These are phyloP conservation scores for Dryadula phaetusa DNA, from an alignment of 2,888 invertebrate genomes.

Conservation along the genomic window DNA sequence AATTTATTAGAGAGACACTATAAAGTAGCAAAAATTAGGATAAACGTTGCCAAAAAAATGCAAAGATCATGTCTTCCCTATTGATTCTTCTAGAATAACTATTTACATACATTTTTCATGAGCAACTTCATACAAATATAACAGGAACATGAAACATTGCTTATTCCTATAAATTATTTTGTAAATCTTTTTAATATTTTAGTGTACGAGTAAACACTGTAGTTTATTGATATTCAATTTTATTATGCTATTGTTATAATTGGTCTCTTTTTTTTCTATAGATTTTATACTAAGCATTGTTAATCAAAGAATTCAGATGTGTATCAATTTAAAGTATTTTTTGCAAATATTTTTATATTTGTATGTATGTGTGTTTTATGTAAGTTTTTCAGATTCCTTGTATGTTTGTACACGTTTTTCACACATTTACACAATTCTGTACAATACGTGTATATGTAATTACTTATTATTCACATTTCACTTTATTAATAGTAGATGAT, in stretches of 20 bases:
- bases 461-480: slow-evolving; percentile 14
- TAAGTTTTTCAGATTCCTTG: not conserved
- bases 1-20: slow-evolving; percentile 33
- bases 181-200: slow-evolving; percentile 11
- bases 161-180: not conserved
- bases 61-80: slow-evolving; percentile 76
- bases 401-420: not conserved
- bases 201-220: not conserved
- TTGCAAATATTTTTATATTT: not conserved
- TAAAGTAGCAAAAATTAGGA: slow-evolving; percentile 34
- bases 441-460: slow-evolving; percentile 3
- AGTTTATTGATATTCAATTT: not conserved
- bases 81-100: slow-evolving; percentile 59
- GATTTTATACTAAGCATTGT: not conserved
- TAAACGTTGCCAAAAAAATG: slow-evolving; percentile 55
- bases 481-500: slow-evolving; percentile 25
- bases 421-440: not conserved
- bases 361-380: not conserved
- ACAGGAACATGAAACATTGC: slow-evolving; percentile 3
- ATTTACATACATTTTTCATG: slow-evolving; percentile 50
- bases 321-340: not conserved
- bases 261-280: not conserved
- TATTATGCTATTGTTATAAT: not conserved
- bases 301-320: not conserved
- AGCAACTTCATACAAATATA: slow-evolving; percentile 32